Conservation (phyloP, 2,797 vertebrate species). For the Cuculus canorus region DNA sequence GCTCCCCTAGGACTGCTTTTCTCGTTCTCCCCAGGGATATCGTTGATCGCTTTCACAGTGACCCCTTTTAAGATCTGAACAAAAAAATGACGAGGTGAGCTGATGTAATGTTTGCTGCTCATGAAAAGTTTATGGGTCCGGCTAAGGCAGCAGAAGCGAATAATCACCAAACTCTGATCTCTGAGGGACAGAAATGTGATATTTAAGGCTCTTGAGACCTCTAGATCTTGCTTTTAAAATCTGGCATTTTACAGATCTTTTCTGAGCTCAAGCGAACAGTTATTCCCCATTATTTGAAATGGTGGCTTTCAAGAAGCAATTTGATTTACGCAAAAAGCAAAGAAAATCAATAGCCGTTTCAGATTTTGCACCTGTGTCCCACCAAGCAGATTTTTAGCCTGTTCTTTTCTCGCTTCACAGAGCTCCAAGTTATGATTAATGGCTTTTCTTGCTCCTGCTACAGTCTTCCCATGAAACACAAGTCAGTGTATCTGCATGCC, state of each 20-base stretch:
- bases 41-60: neutral
- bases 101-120: neutral
- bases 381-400: neutral
- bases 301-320: neutral
- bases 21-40: neutral
- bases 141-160: neutral
- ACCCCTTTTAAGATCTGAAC: neutral
- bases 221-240: neutral
- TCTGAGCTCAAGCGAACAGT: neutral
- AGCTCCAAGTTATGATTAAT: neutral
- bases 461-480: neutral
- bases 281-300: neutral
- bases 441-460: neutral
- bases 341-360: neutral
- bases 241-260: neutral
- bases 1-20: neutral
- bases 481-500: neutral
- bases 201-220: conserved; percentile 3
- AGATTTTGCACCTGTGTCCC: neutral
- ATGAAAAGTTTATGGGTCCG: neutral
- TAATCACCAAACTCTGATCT: neutral
- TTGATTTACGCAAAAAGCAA: neutral
- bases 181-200: neutral
- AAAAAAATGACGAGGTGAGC: neutral
- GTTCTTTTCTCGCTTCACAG: neutral